These are phyloP conservation scores for Sterna hirundo DNA, from an alignment of 2,113 vertebrate species.

Conservation along the genomic window DNA sequence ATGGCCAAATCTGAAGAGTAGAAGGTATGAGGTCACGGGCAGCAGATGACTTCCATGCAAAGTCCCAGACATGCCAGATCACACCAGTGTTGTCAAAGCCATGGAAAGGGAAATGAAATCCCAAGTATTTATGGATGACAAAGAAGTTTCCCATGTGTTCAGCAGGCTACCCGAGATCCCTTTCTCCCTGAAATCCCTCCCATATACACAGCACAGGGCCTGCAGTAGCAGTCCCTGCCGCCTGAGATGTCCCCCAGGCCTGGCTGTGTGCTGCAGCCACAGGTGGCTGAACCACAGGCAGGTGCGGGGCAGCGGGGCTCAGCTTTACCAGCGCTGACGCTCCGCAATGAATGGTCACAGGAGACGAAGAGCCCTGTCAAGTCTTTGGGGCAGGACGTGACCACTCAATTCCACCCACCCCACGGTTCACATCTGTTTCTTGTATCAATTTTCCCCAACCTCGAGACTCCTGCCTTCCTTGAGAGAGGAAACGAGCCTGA, in stretches of 20 bases:
- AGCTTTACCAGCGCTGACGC: background rate
- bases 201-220: background rate
- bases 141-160: background rate
- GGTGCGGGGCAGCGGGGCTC: background rate
- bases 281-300: background rate
- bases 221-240: background rate
- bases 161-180: background rate
- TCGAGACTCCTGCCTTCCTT: background rate
- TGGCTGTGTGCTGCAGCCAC: background rate
- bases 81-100: background rate
- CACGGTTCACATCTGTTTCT: background rate
- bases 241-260: background rate
- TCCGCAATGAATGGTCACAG: background rate
- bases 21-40: background rate
- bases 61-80: background rate
- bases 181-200: background rate
- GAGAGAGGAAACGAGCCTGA: background rate
- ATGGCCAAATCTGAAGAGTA: background rate
- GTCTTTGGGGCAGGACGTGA: background rate
- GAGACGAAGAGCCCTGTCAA: background rate
- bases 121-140: background rate
- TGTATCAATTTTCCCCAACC: background rate
- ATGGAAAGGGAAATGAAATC: background rate
- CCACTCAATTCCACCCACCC: background rate
- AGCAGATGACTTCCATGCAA: background rate